Base-by-base conservation (phyloP, 2,888 invertebrate genomes). In the Octonoba sinensis region DNA sequence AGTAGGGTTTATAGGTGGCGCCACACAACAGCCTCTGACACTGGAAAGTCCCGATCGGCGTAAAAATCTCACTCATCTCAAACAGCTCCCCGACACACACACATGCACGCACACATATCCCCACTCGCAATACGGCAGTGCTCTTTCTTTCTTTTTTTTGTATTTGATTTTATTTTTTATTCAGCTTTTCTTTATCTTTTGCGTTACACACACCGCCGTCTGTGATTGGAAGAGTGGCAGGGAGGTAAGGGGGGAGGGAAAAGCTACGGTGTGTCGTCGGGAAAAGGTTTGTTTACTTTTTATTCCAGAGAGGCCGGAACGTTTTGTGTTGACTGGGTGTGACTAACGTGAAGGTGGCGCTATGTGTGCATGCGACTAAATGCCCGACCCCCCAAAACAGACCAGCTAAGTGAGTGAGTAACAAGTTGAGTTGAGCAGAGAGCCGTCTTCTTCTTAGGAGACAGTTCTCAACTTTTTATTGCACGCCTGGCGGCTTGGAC, bases 321-420 rank as follows among this genome's bases (percentile, higher is more conserved):
- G 66, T 56, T 75, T 57, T 64, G 64, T 72, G 78, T 79, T 79
- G 72, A 75, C 66, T 79, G 78, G 78, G 72, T 72, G 78, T 72
- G 72, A 79, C 72, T 66, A 72, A 79, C 73, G 47, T 51, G 79
- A 73, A 81, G 79, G 79, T 79, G 78, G 78, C 78, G 78, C 78
- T 79, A 69, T 76, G 76, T 44, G 44, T 76, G 76, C 76, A 76
- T 69, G 78, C 72, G 78, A 79, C 78, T 79, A 54, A 66, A 72
- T 36, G 57, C 73, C 67, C 72, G 60, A 54, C 73, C 67, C 73
- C 78, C 72, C 65, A 46, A 18, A 59, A 56, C 51, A 59, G 62
- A 24, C 56, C 59, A 20, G 57, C 49, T 62, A 78, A 71, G 71
- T 76, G 73, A 81, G 79, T 79, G 78, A 64, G 72, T 79, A 79